These are phyloP conservation scores for Labeo catla DNA, from an alignment of 2,113 vertebrate genomes.

Conservation along the genomic window DNA sequence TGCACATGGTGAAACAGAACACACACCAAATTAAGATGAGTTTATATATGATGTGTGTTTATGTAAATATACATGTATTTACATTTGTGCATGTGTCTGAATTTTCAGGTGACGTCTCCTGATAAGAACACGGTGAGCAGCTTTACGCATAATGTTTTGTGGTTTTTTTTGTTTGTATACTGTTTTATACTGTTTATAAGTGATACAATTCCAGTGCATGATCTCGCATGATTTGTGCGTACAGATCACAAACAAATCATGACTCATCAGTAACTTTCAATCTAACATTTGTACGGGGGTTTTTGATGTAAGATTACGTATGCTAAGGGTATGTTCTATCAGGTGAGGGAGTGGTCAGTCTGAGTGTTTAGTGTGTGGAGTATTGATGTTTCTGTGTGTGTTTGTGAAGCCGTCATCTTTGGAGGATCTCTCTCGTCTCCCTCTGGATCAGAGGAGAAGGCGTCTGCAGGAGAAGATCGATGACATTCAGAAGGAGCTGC, in stretches of 20 bases:
- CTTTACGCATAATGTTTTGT: not conserved
- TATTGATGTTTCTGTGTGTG: constrained; percentile 36
- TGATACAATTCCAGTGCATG: too few species aligned
- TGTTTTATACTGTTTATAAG: not conserved
- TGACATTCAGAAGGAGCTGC: constrained; percentile 88
- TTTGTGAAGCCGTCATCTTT: constrained; percentile 58
- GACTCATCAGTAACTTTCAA: too few species aligned
- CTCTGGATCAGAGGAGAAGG: constrained; percentile 75
- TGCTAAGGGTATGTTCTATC: not conserved
- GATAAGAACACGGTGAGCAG: constrained; percentile 63
- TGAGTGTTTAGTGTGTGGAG: constrained; percentile 34
- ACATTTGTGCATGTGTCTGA: not conserved
- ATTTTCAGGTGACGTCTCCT: constrained; percentile 54
- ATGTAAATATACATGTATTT: not conserved
- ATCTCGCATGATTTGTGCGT: too few species aligned
- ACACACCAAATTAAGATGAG: not conserved
- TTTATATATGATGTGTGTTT: too few species aligned
- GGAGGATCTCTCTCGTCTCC: constrained; percentile 76
- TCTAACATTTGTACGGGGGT: too few species aligned
- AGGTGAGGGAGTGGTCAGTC: not conserved
- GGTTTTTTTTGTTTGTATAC: not conserved
- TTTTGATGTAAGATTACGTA: not conserved
- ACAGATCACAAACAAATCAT: too few species aligned
- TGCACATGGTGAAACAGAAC: not conserved
- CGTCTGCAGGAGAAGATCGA: constrained; percentile 73